Conservation (phyloP, 2,888 invertebrate species). For the Drepanosiphum platanoidis region DNA sequence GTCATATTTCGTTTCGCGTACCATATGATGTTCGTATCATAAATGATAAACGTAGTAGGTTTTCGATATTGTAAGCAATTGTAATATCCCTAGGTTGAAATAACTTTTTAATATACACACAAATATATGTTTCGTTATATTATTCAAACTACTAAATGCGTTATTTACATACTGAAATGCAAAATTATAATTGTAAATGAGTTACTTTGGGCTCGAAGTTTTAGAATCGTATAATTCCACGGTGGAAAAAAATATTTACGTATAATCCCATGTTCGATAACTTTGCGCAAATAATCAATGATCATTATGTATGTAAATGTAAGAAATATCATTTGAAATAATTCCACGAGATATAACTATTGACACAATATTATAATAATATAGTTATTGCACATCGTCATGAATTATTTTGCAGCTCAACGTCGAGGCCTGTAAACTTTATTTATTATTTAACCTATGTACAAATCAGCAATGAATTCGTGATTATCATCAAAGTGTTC, state of each 20-base stretch:
- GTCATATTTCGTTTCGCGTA: background rate
- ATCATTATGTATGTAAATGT: background rate
- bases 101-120: background rate
- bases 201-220: background rate
- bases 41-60: background rate
- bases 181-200: constrained; percentile 38
- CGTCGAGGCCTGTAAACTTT: background rate
- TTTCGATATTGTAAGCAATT: background rate
- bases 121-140: background rate
- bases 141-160: background rate
- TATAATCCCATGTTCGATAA: background rate
- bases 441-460: background rate
- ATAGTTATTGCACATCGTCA: background rate
- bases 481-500: background rate
- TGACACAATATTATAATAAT: background rate
- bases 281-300: background rate
- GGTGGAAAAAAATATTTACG: background rate
- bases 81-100: background rate
- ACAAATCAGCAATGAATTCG: background rate
- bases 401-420: background rate
- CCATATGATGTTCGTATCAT: background rate
- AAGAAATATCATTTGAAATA: constrained; percentile 1
- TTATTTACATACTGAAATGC: background rate
- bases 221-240: background rate
- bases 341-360: background rate